Conservation (phyloP, 2,113 vertebrate species). For the Myrmophylax atrothorax region DNA sequence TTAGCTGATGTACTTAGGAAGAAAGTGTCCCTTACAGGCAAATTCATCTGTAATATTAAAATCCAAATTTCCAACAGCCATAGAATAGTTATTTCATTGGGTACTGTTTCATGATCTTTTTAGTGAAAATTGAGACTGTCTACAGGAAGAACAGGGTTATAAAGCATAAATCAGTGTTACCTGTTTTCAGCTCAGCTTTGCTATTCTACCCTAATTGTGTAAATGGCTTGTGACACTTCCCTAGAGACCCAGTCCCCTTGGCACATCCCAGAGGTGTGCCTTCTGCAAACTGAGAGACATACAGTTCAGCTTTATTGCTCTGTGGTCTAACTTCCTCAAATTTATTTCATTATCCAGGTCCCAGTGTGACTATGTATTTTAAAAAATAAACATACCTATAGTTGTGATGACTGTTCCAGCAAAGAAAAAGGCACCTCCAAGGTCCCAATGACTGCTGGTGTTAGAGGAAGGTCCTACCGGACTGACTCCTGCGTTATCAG, state of each 20-base stretch:
- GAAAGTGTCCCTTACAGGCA: not conserved
- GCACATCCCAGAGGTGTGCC: not conserved
- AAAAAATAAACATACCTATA: slow-evolving; percentile 81
- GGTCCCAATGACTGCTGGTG: slow-evolving; percentile 95
- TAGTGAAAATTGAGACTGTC: not conserved
- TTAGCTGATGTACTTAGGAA: not conserved
- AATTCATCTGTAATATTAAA: not conserved
- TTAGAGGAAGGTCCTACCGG: slow-evolving; percentile 88
- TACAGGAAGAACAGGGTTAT: not conserved
- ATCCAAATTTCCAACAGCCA: not conserved
- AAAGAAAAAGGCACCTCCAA: slow-evolving; percentile 98
- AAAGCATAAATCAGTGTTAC: not conserved
- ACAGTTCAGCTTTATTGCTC: not conserved
- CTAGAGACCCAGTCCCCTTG: not conserved
- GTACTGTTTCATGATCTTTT: not conserved
- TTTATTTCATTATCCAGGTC: not conserved
- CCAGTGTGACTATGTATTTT: not conserved
- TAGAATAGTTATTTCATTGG: not conserved
- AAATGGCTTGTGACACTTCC: not conserved
- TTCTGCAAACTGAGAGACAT: not conserved
- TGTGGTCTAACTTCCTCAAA: not conserved
- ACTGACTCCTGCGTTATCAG: slow-evolving; percentile 92
- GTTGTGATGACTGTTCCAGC: slow-evolving; percentile 98
- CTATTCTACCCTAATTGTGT: not conserved
- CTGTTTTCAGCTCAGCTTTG: not conserved